Base-by-base conservation (phyloP, 2,888 invertebrate genomes). In the Drosophila rubida region DNA sequence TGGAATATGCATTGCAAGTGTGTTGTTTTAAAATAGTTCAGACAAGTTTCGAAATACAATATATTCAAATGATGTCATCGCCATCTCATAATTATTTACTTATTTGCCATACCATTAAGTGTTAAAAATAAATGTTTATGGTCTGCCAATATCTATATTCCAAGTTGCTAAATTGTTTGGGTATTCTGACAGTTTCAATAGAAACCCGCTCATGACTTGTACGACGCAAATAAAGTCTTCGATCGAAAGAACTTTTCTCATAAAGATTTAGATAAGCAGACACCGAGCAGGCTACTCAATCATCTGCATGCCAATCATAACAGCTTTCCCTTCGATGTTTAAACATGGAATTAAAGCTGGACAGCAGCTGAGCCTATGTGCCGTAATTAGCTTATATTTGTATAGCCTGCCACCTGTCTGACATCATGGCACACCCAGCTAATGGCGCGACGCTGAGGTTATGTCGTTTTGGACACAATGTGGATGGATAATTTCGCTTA, bases 401-500 rank as follows among this genome's bases (percentile, higher is more conserved):
- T n/a, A n/a, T n/a, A n/a, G 32, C 35, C 13, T 37, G 16, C 8
- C 30, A 30, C 25, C 6, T 27, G 14, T 49, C 55, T 77, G 76
- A 77, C 67, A 75, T 77, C 77, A 77, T 67, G 30, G 9, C 63
- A 62, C 63, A 23, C 54, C 69, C 61, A 63, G 46, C 22, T 37
- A 49, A 32, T 30, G 30, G 30, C 51, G 61, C 46, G 54, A 42
- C 49, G 37, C 60, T 44, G 14, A n/a, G 39, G 27, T 16, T 30
- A 39, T 37, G 25, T 3, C 32, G 5, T 60, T 55, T 62, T 64
- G 57, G 67, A 57, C 73, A 69, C 64, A 77, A 37, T 14, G 35
- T 66, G 48, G 46, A 76, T 72, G 51, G 42, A 73, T 82, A 82
- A 82, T 88, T 88, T 84, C 51, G 48, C 75, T 83, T 84, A 86